phyloP scores from a whole-genome alignment of 2,888 invertebrate genomes.

The Nowickia ferox region DNA sequence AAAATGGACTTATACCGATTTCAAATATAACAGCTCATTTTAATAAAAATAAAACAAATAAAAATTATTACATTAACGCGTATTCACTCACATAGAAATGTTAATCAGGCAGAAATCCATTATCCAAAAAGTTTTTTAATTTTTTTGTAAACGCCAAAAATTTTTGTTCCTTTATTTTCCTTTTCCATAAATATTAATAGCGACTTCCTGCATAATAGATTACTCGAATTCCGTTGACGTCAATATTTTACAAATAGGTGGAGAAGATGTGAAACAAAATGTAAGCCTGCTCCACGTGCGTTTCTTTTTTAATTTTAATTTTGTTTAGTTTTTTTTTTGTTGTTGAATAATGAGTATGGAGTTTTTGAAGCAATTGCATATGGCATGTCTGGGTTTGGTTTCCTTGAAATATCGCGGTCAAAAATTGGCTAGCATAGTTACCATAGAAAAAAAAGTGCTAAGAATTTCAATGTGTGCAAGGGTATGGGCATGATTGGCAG shows the following conservation, averaged over 20 bases:
- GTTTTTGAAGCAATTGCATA: no score
- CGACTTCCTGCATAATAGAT: slow-evolving; percentile 36
- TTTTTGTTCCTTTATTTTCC: slow-evolving; percentile 22
- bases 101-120: slow-evolving; percentile 44
- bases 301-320: not conserved
- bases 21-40: no score
- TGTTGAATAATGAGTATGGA: no score
- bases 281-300: slow-evolving; percentile 6
- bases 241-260: slow-evolving; percentile 4
- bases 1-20: no score
- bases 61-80: slow-evolving; percentile 41
- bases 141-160: slow-evolving; percentile 1
- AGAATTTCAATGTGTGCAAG: no score
- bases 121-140: not conserved
- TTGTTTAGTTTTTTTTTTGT: not conserved
- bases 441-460: no score
- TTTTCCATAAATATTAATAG: slow-evolving; percentile 41
- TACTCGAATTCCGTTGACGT: slow-evolving; percentile 50
- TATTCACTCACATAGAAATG: slow-evolving; percentile 38
- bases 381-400: no score
- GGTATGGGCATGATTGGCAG: no score
- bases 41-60: not conserved
- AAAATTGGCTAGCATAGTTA: no score
- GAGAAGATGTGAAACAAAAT: not conserved
- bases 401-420: no score